These are phyloP conservation scores for Erethizon dorsatum DNA, from an alignment of 2,797 vertebrate genomes.

Conservation along the genomic window DNA sequence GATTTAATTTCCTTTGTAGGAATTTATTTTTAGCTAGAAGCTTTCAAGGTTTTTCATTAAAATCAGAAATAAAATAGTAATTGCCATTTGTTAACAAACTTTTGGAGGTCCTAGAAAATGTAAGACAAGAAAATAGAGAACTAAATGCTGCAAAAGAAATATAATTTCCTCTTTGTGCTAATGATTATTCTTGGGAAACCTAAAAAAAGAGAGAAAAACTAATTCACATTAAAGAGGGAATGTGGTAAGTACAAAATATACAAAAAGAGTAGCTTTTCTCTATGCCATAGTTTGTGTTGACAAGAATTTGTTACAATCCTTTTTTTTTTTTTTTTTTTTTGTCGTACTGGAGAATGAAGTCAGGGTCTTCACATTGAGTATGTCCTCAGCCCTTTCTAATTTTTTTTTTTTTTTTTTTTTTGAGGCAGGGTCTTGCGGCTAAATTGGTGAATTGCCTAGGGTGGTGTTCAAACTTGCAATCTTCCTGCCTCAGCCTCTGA, in stretches of 20 bases:
- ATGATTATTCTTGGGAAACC: background rate
- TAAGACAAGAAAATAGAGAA: constrained; percentile 52
- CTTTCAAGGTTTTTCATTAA: constrained; percentile 49
- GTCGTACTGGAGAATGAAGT: background rate
- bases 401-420: background rate
- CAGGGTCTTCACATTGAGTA: background rate
- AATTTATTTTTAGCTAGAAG: constrained; percentile 42
- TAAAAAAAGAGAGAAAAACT: background rate
- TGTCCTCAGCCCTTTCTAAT: background rate
- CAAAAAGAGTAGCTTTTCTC: background rate
- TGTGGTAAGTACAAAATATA: background rate
- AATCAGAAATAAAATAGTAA: constrained; percentile 11
- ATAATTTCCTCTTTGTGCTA: background rate
- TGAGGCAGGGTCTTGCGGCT: background rate
- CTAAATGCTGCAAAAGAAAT: constrained; percentile 44
- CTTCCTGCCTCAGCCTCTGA: background rate
- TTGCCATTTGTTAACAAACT: background rate
- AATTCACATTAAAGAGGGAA: background rate
- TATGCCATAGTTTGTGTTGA: background rate
- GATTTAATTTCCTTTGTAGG: background rate
- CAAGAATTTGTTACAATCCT: background rate
- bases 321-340: background rate
- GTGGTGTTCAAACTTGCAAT: background rate
- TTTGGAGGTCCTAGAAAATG: constrained; percentile 3
- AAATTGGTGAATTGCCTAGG: background rate